phyloP scores from a whole-genome alignment of 2,888 invertebrate genomes.

The Zootermopsis nevadensis region DNA sequence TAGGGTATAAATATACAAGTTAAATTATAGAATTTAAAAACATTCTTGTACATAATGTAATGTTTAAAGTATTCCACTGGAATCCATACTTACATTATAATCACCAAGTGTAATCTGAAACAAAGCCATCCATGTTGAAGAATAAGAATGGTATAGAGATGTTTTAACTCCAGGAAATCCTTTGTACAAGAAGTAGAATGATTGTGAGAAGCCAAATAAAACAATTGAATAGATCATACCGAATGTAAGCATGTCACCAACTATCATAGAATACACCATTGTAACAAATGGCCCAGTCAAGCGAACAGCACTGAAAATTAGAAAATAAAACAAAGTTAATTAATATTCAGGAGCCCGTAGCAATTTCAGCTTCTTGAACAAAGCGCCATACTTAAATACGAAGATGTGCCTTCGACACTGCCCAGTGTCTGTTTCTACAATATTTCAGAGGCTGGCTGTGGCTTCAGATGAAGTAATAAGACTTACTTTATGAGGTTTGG shows the following conservation, averaged over 20 bases:
- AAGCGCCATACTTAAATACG: no score
- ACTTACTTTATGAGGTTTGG: no score
- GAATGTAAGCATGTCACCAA: slow-evolving; percentile 98
- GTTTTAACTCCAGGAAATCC: slow-evolving; percentile 84
- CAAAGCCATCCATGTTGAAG: slow-evolving; percentile 96
- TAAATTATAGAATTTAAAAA: no score
- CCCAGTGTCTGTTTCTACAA: no score
- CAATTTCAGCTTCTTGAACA: no score
- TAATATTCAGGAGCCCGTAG: no score
- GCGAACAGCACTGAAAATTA: slow-evolving; percentile 80
- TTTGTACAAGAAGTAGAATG: slow-evolving; percentile 94
- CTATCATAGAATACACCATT: slow-evolving; percentile 99
- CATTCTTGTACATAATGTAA: no score
- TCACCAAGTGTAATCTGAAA: slow-evolving; percentile 98
- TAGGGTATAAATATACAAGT: not conserved
- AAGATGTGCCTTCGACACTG: no score
- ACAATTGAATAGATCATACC: slow-evolving; percentile 97
- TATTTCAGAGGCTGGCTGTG: no score
- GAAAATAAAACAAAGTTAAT: not conserved
- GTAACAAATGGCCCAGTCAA: slow-evolving; percentile 98
- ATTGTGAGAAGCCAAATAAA: slow-evolving; percentile 95
- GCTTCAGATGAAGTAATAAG: no score
- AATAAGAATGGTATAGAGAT: slow-evolving; percentile 85
- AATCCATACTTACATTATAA: slow-evolving; percentile 83
- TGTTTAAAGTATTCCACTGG: no score